Percentiles rank a stretch among this genome's conserved stretches.
Evolutionary conservation across 2,888 invertebrate species (phyloP).

Genomic region (Cheilosia vulpina): DNA sequence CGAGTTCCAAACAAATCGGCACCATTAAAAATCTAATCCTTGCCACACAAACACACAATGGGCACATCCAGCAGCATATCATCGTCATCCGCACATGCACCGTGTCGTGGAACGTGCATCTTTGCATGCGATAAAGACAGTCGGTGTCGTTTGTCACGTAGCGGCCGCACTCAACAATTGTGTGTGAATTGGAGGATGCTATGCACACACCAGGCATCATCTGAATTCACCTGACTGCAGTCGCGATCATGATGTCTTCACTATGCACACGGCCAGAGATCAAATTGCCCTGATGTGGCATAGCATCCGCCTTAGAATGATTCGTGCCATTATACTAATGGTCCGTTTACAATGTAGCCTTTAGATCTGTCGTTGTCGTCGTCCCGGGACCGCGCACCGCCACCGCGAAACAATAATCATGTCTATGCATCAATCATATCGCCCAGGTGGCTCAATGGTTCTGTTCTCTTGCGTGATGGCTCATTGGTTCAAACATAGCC

Average conservation of each 20-base stretch:
- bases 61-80: conserved; percentile 33
- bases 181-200: conserved; percentile 69
- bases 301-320: conserved; percentile 70
- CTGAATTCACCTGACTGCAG: conserved; percentile 59
- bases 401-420: conserved; percentile 73
- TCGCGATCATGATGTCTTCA: conserved; percentile 73
- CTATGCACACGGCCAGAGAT: conserved; percentile 66
- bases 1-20: conserved; percentile 69
- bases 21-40: conserved; percentile 66
- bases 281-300: conserved; percentile 58
- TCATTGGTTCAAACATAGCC: conserved; percentile 60
- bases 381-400: conserved; percentile 41
- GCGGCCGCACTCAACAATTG: conserved; percentile 58
- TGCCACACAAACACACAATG: conserved; percentile 58
- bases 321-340: conserved; percentile 72
- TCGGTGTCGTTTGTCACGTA: conserved; percentile 72
- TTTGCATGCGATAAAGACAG: conserved; percentile 66
- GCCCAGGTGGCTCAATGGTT: conserved; percentile 72
- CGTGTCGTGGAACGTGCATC: conserved; percentile 73
- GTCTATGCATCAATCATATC: conserved; percentile 74
- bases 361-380: conserved; percentile 54
- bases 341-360: conserved; percentile 69
- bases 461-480: conserved; percentile 58
- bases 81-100: conserved; percentile 31
- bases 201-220: conserved; percentile 57